These are phyloP conservation scores for Leucozona laternaria DNA, from an alignment of 2,888 invertebrate genomes.

Conservation along the genomic window DNA sequence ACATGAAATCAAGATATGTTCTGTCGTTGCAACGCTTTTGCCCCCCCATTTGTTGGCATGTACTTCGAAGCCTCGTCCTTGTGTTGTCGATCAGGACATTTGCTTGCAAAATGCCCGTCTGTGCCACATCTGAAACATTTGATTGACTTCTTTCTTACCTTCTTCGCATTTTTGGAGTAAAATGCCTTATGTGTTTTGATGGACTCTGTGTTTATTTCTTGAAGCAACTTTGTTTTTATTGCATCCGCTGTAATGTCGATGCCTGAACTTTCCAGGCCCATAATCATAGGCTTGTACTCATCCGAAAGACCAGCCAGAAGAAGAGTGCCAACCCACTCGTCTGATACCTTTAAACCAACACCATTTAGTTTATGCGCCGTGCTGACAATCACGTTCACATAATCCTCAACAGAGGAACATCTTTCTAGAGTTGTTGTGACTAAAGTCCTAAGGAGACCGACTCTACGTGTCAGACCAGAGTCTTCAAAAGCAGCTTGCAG, in stretches of 20 bases:
- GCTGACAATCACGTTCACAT: not conserved
- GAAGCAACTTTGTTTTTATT: no score
- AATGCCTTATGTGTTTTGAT: no score
- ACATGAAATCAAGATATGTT: not conserved
- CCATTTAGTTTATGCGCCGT: not conserved
- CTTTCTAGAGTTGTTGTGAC: no score
- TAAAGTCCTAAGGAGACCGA: not conserved
- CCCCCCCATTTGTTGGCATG: not conserved
- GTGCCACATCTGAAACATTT: no score
- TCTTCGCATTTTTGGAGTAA: no score
- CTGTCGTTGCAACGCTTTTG: not conserved
- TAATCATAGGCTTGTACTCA: not conserved
- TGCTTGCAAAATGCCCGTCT: no score
- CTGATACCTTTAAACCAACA: not conserved
- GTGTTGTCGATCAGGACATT: not conserved
- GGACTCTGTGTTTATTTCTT: no score
- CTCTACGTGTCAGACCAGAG: not conserved
- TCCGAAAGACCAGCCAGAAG: not conserved
- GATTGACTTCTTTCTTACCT: no score
- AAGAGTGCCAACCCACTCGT: not conserved
- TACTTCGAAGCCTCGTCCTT: not conserved
- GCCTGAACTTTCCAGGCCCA: not conserved
- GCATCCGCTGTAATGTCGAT: no score
- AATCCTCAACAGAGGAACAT: not conserved
- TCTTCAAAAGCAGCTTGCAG: not conserved